Evolutionary conservation across 2,113 vertebrate species (phyloP).

Genomic region (Psophia crepitans): DNA sequence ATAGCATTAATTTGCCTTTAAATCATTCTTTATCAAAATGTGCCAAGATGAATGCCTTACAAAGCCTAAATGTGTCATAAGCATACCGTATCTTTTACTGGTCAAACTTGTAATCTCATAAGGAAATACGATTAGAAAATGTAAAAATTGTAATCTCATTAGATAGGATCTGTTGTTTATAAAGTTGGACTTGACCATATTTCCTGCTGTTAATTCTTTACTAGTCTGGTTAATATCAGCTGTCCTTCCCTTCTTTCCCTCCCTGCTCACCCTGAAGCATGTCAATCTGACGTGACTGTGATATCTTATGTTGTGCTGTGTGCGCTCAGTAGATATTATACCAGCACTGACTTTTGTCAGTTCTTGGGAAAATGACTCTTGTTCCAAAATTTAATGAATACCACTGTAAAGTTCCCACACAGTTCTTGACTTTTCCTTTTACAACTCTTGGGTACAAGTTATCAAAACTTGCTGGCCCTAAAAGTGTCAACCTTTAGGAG

Average conservation of each 20-base stretch:
- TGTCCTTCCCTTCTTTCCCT: background rate
- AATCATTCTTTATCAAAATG: background rate
- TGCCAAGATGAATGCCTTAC: background rate
- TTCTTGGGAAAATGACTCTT: background rate
- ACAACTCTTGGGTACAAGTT: background rate
- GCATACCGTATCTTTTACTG: background rate
- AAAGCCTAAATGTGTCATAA: background rate
- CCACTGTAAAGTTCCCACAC: fast-evolving
- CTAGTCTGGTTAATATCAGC: constrained; percentile 34
- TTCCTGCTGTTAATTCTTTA: constrained; percentile 41
- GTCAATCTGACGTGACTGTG: background rate
- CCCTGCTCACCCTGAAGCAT: background rate
- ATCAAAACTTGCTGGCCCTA: background rate
- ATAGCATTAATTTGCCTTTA: background rate
- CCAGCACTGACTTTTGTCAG: background rate
- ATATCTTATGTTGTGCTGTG: background rate
- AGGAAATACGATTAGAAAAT: constrained; percentile 52
- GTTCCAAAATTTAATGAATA: background rate
- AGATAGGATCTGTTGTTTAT: constrained; percentile 30
- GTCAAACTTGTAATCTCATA: background rate
- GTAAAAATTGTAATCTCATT: constrained; percentile 39
- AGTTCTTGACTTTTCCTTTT: background rate
- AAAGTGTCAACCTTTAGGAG: background rate
- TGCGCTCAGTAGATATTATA: background rate
- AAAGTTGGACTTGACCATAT: background rate